A percentile compares a stretch with the other conserved stretches of the same genome.
Conservation (phyloP, 1,140 invertebrate genomes). For the Brachionus asplanchnoidis region DNA sequence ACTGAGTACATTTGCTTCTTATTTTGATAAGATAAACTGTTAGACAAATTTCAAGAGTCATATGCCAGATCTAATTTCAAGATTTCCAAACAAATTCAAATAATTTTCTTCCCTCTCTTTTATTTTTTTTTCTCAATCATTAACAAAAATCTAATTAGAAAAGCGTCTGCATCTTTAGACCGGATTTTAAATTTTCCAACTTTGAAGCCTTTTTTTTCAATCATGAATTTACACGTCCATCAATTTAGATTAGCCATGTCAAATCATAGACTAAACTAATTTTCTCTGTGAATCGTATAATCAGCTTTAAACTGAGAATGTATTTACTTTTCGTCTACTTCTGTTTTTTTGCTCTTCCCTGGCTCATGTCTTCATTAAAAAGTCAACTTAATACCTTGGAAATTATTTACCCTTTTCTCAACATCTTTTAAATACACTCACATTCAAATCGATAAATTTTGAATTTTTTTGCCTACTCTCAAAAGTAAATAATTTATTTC, state of each 20-base stretch:
- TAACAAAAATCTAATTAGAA: background rate
- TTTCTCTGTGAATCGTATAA: background rate
- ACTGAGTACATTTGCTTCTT: slow-evolving; percentile 13
- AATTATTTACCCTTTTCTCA: background rate
- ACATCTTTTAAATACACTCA: background rate
- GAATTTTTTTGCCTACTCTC: too few species aligned
- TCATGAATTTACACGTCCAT: slow-evolving; percentile 15
- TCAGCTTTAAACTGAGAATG: background rate
- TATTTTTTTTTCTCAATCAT: background rate
- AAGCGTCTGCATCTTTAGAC: background rate
- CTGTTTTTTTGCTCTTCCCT: background rate
- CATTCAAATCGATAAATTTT: too few species aligned
- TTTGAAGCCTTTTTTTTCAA: background rate
- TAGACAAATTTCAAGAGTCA: background rate
- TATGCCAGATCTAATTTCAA: background rate
- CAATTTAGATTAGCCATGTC: slow-evolving; percentile 20
- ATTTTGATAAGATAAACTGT: slow-evolving; percentile 14
- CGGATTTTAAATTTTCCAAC: slow-evolving; percentile 8
- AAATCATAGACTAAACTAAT: slow-evolving; percentile 7
- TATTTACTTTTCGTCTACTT: background rate
- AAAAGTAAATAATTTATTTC: too few species aligned
- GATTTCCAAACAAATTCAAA: background rate
- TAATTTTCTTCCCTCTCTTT: background rate
- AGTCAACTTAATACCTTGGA: too few species aligned
- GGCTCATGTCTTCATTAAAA: too few species aligned